phyloP scores from a whole-genome alignment of 2,888 invertebrate species.

The Callimorpha dominula region DNA sequence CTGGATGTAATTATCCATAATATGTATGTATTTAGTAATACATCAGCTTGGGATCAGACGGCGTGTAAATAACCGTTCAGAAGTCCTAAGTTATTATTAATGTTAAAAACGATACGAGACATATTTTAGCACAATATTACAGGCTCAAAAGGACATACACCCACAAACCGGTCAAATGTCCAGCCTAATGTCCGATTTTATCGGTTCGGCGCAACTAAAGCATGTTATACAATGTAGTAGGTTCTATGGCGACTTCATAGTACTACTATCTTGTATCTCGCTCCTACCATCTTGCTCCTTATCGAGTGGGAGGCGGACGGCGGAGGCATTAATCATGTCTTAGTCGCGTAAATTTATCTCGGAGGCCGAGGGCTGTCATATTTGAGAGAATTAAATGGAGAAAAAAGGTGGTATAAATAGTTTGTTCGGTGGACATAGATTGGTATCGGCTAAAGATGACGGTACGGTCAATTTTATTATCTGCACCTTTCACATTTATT shows the following conservation, averaged over 20 bases:
- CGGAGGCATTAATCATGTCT: conserved; percentile 61
- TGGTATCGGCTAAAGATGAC: conserved; percentile 11
- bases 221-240: conserved; percentile 30
- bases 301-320: conserved; percentile 46
- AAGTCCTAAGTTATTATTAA: too few species aligned
- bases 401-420: conserved; percentile 17
- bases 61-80: too few species aligned
- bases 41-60: too few species aligned
- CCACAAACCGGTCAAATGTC: conserved; percentile 24
- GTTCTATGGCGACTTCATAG: conserved; percentile 22
- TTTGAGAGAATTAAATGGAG: conserved; percentile 39
- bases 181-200: conserved; percentile 40
- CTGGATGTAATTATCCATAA: too few species aligned
- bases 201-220: conserved; percentile 27
- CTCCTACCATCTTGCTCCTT: conserved; percentile 29
- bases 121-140: background rate
- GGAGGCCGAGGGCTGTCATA: conserved; percentile 45
- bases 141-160: background rate
- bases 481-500: background rate
- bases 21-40: too few species aligned
- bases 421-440: conserved; percentile 10
- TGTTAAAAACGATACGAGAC: too few species aligned
- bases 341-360: conserved; percentile 65
- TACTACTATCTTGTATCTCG: conserved; percentile 24
- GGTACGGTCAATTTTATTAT: conserved; percentile 4